phyloP scores from a whole-genome alignment of 2,797 vertebrate species.

The Erpetoichthys calabaricus region DNA sequence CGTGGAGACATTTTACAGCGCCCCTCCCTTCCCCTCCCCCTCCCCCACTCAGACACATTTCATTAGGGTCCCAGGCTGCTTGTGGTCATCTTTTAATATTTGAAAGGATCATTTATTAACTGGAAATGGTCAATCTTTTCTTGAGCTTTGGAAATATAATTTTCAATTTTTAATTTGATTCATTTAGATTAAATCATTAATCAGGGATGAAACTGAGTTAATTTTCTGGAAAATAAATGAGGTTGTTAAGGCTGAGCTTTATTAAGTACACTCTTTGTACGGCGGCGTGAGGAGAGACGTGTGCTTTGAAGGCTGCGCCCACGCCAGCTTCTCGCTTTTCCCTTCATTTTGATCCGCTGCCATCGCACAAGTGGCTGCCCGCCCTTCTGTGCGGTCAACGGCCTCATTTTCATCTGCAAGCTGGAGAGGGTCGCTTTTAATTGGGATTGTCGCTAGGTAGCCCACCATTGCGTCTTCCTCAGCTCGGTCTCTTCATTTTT shows the following conservation, averaged over 20 bases:
- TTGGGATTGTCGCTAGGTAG: too few species aligned
- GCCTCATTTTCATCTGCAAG: too few species aligned
- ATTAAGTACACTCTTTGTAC: conserved; percentile 80
- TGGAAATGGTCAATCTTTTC: conserved; percentile 73
- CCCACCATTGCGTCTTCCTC: too few species aligned
- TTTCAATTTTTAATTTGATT: conserved; percentile 99
- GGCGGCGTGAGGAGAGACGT: conserved; percentile 25
- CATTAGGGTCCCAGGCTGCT: conserved; percentile 56
- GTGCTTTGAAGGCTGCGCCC: conserved; percentile 1
- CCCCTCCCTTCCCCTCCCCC: conserved; percentile 24
- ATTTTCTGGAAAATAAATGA: conserved; percentile 99
- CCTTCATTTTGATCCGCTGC: not conserved
- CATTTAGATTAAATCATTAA: conserved; percentile 99
- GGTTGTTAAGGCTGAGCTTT: conserved; percentile 90
- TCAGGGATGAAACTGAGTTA: conserved; percentile 97
- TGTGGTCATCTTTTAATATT: conserved; percentile 85
- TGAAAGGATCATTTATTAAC: conserved; percentile 99
- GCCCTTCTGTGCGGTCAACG: too few species aligned
- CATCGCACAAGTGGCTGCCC: too few species aligned
- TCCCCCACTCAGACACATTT: conserved; percentile 49
- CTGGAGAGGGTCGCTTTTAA: too few species aligned
- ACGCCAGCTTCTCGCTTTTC: not conserved
- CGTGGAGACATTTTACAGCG: not conserved
- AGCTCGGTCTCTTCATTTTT: too few species aligned
- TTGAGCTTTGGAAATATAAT: conserved; percentile 99